Conservation (phyloP, 2,113 vertebrate species). For the Pelecanus crispus region DNA sequence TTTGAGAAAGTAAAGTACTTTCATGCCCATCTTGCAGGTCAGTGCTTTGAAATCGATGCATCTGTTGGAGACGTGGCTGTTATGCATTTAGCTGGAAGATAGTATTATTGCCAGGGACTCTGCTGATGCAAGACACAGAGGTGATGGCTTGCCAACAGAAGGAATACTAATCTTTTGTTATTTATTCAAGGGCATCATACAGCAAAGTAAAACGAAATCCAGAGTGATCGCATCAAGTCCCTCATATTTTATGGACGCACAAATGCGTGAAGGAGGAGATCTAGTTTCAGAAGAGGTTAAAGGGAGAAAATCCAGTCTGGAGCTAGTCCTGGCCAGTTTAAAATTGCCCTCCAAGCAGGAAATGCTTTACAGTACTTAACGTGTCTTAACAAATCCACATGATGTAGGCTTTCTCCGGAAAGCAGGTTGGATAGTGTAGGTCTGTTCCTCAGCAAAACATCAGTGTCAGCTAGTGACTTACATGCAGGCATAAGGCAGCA, state of each 20-base stretch:
- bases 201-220: background rate
- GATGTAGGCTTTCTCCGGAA: background rate
- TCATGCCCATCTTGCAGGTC: background rate
- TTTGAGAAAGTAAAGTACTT: background rate
- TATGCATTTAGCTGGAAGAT: background rate
- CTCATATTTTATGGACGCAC: fast-evolving
- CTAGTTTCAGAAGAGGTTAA: background rate
- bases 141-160: background rate
- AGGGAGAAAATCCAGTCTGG: background rate
- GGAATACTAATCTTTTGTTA: background rate
- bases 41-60: background rate
- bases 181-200: background rate
- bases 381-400: no score
- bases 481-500: fast-evolving
- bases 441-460: background rate
- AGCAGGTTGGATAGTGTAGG: background rate
- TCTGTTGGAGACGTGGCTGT: background rate
- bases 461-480: background rate
- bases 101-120: background rate
- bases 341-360: background rate
- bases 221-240: background rate
- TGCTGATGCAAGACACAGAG: fast-evolving
- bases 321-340: background rate
- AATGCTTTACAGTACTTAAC: background rate
- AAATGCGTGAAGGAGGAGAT: background rate